These are phyloP conservation scores for Misgurnus anguillicaudatus DNA, from an alignment of 2,113 vertebrate species.

Conservation along the genomic window DNA sequence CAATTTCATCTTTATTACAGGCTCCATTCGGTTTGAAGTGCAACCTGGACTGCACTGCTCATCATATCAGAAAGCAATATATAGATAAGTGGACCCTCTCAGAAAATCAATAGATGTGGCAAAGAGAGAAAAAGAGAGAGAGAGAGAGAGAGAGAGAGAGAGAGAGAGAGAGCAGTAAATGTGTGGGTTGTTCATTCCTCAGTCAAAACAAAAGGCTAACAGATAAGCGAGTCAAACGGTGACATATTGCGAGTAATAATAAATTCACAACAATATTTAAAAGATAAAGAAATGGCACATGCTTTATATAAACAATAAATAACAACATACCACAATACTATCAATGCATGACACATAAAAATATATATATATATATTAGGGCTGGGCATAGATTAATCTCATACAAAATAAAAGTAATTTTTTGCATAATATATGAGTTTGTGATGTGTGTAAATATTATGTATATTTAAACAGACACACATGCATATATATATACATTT, in stretches of 20 bases:
- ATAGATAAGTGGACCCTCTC: constrained; percentile 72
- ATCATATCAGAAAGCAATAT: constrained; percentile 74
- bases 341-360: too few relatives aligned
- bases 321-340: not conserved
- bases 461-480: too few relatives aligned
- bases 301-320: not conserved
- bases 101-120: constrained; percentile 79
- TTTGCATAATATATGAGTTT: too few relatives aligned
- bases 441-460: too few relatives aligned
- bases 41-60: constrained; percentile 63
- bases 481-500: too few relatives aligned
- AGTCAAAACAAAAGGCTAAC: constrained; percentile 16
- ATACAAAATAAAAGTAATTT: too few relatives aligned
- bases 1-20: constrained; percentile 69
- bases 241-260: not conserved
- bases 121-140: constrained; percentile 18
- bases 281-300: not conserved
- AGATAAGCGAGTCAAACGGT: not conserved
- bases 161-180: constrained; percentile 25
- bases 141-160: constrained; percentile 4
- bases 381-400: too few relatives aligned
- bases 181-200: constrained; percentile 5
- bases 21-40: constrained; percentile 64
- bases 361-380: too few relatives aligned
- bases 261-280: not conserved